Evolutionary conservation across 2,888 invertebrate genomes (phyloP), one percentile per base, ranked within the genome.

Genomic region (Keiferia lycopersicella): DNA sequence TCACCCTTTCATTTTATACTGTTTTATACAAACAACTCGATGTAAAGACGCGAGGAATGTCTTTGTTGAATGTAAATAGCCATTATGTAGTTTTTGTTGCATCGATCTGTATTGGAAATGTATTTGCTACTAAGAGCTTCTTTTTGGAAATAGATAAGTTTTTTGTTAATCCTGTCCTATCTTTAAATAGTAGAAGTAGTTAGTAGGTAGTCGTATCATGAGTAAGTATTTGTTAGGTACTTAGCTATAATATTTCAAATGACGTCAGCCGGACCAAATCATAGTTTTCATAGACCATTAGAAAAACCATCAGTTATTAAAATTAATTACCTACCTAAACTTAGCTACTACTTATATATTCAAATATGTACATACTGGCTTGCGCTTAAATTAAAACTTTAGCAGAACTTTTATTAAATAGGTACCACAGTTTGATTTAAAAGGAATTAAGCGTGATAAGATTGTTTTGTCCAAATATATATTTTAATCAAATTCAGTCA

Each of bases 1-100:
- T 83, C 81, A 84, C 83, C 84, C 81, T 86, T 84, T 85, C 80
- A 78, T 80, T 77, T 79, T 73, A 75, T 71, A 75, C 75, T 84
- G 81, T 84, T 84, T 86, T 81, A 77, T 81, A 73, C 76, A 83
- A 84, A 84, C 84, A 86, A 78, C 74, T 71, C 73, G 77, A 76
- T 70, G 76, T 72, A 76, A 78, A 77, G 74, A 67, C 71, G 75
- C 70, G 71, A 68, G 69, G 73, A 71, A 73, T 64, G 70, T 63
- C 72, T 72, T 60, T 65, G 61, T 66, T 30, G 39, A 34, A 16
- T 50, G 41, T 66, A 58, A 39, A 53, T 66, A 61, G 41, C 53
- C 60, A 65, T 58, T 65, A 22, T 39, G 30, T 53, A 51, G 64
- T 64, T 66, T 61, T 62, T 58, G 45, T 61, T 14, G 16, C 4